Evolutionary conservation across 2,797 vertebrate species (phyloP).

Genomic region (Galaxias olidus): DNA sequence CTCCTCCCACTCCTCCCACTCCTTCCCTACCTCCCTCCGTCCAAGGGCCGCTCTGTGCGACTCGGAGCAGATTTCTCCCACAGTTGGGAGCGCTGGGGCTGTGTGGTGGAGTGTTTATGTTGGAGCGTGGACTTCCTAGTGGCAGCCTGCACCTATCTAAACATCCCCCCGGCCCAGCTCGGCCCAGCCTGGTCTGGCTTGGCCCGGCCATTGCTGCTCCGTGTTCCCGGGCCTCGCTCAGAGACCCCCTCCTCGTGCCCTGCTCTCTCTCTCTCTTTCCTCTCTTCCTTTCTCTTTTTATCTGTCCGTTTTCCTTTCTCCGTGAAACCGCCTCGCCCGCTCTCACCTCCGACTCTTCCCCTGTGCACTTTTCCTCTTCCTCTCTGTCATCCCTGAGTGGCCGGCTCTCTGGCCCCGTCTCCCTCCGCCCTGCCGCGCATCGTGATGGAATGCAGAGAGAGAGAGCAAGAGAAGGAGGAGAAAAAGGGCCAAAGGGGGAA

Average conservation of each 20-base stretch:
- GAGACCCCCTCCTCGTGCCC: conserved; percentile 24
- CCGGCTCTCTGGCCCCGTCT: not conserved
- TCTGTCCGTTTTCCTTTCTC: conserved; percentile 43
- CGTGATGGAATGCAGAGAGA: conserved; percentile 42
- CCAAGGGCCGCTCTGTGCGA: conserved; percentile 55
- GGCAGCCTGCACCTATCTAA: conserved; percentile 87
- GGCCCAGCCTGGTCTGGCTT: no score
- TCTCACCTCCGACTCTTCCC: not conserved
- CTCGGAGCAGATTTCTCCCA: conserved; percentile 83
- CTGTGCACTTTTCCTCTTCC: conserved; percentile 2
- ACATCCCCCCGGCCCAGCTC: conserved; percentile 75
- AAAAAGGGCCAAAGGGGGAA: conserved; percentile 45
- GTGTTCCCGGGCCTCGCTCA: conserved; percentile 75
- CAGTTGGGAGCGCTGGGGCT: conserved; percentile 80
- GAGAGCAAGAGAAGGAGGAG: conserved; percentile 19
- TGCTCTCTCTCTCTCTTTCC: conserved; percentile 15
- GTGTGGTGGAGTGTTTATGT: conserved; percentile 85
- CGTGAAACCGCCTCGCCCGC: conserved; percentile 6
- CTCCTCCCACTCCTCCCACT: conserved; percentile 61
- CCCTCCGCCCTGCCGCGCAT: conserved; percentile 10
- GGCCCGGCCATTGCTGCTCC: conserved; percentile 54
- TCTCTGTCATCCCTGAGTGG: not conserved
- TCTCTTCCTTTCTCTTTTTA: conserved; percentile 5
- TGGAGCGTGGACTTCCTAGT: conserved; percentile 86
- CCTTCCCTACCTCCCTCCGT: conserved; percentile 53